A percentile compares a stretch with the other conserved stretches of the same genome.
These are phyloP conservation scores for Leucophora obtusa DNA, from an alignment of 2,888 invertebrate genomes.

Conservation along the genomic window DNA sequence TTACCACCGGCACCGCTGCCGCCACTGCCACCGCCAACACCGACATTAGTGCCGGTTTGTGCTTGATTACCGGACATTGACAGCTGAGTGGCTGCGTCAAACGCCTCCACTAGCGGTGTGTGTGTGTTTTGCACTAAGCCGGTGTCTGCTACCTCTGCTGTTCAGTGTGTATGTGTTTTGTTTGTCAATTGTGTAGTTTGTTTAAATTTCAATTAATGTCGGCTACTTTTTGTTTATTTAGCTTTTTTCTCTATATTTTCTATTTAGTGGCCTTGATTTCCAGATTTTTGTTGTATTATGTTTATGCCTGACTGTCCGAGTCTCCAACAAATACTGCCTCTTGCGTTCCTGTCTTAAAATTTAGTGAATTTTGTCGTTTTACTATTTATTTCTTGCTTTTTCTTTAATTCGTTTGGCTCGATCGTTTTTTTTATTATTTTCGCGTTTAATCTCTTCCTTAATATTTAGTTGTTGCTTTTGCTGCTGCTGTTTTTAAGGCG, in stretches of 20 bases:
- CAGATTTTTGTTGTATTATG: conserved; percentile 14
- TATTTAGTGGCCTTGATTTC: conserved; percentile 52
- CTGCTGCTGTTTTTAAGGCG: conserved; percentile 67
- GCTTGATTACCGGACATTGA: conserved; percentile 77
- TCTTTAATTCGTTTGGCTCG: conserved; percentile 54
- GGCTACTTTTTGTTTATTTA: conserved; percentile 54
- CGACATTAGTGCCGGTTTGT: conserved; percentile 70
- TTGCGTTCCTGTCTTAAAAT: conserved; percentile 50
- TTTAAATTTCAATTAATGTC: conserved; percentile 61
- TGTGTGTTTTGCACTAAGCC: conserved; percentile 63
- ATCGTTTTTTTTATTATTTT: conserved; percentile 53
- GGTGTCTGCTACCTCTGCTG: conserved; percentile 49
- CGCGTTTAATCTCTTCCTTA: conserved; percentile 58
- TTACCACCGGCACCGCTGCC: conserved; percentile 63
- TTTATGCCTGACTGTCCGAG: conserved; percentile 38
- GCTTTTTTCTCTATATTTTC: conserved; percentile 24
- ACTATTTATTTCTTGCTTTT: conserved; percentile 42
- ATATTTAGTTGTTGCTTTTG: conserved; percentile 60
- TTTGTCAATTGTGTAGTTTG: conserved; percentile 54
- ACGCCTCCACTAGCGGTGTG: conserved; percentile 69
- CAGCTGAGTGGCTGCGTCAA: conserved; percentile 67
- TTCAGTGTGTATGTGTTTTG: conserved; percentile 44
- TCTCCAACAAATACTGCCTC: conserved; percentile 49
- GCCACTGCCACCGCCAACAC: conserved; percentile 67
- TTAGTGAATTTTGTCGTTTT: conserved; percentile 62